Conservation (phyloP, 2,113 vertebrate species). For the Carassius carassius region DNA sequence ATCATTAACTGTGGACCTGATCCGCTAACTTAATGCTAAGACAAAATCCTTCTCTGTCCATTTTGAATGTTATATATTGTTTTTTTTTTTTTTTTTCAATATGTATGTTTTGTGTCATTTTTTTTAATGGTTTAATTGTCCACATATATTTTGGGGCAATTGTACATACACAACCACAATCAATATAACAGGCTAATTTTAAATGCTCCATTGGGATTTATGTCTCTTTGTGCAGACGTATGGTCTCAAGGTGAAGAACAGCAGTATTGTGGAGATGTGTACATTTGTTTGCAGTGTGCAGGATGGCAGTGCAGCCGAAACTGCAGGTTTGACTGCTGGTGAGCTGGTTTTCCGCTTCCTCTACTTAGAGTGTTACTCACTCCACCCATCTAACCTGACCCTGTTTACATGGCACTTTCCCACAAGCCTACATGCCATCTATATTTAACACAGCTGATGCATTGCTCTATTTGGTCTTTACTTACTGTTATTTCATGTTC, state of each 20-base stretch:
- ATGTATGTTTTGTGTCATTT: background rate
- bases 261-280: conserved; percentile 75
- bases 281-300: conserved; percentile 84
- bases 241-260: conserved; percentile 73
- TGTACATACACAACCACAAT: background rate
- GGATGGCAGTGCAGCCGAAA: conserved; percentile 83
- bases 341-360: conserved; percentile 27
- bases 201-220: background rate
- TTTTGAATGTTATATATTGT: background rate
- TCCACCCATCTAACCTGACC: conserved; percentile 23
- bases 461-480: conserved; percentile 1
- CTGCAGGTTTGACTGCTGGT: conserved; percentile 88
- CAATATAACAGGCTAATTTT: background rate
- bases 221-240: conserved; percentile 75
- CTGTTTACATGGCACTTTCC: background rate
- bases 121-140: background rate
- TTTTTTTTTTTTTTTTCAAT: background rate
- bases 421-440: background rate
- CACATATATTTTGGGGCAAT: background rate
- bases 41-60: background rate
- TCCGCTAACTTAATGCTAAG: background rate
- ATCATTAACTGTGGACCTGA: background rate
- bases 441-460: background rate
- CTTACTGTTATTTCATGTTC: background rate
- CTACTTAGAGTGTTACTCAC: conserved; percentile 17